Base-by-base conservation (phyloP, 1,140 invertebrate species). In the Drosophila burlai region DNA sequence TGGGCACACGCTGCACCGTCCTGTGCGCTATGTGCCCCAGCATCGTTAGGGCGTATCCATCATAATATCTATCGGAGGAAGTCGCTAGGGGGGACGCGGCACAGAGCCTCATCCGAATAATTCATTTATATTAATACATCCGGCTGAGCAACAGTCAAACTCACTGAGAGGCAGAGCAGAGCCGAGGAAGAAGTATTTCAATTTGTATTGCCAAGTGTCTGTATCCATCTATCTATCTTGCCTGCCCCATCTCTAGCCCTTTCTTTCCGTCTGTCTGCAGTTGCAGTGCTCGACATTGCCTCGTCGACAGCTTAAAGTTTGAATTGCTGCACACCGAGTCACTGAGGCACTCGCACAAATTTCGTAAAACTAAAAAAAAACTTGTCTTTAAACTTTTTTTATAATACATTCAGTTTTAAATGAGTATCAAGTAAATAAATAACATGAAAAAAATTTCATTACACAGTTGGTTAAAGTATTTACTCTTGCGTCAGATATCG, bases 81-180 rank as follows among this genome's bases (percentile, higher is more conserved):
- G 18, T 9, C 40, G 26, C 2, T 9, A 6, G 7, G 18, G 31
- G 26, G n/a, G 13, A 4, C 34, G 13, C 15, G 10, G 31, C 7
- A 2, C 38, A 61, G 63, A 38, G 73, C 55, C 62, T 84, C 63
- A 72, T 72, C 69, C 61, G 66, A 81, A 85, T 84, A 84, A 85
- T 84, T 84, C 77, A 84, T 84, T 84, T 84, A 84, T 84, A 84
- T 84, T 84, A 84, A 84, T 85, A 85, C 59, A 73, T 73, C 62
- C 71, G 64, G 72, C 64, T 65, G 65, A 64, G 76, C 66, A 52
- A 71, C 42, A 80, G 52, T 73, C 69, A 73, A 73, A 38, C 69
- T 61, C 38, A 43, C 38, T 54, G 69, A 40, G 38, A 75, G 36
- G 43, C 29, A 24, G 21, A 31, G 31, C 31, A 8, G 11, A 13